phyloP scores from a whole-genome alignment of 2,888 invertebrate genomes.

The Conops quadrifasciatus region DNA sequence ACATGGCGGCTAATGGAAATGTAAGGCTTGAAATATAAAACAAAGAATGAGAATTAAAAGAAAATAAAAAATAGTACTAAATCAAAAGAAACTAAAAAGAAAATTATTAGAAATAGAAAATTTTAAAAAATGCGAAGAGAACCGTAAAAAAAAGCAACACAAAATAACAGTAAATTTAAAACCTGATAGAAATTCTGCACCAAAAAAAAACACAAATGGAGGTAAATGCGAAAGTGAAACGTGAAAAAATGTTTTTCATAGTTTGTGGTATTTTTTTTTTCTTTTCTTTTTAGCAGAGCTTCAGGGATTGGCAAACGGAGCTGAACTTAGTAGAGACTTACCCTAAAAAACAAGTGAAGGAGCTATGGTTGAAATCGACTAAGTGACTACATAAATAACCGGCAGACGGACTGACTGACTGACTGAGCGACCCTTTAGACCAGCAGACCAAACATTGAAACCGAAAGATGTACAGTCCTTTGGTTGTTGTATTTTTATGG shows the following conservation, averaged over 20 bases:
- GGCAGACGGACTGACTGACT: constrained; percentile 9
- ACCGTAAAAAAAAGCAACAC: too few relatives aligned
- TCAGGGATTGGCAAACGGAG: constrained; percentile 18
- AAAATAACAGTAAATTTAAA: too few relatives aligned
- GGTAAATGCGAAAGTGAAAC: constrained; percentile 18
- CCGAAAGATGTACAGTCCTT: too few relatives aligned
- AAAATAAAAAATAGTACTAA: constrained; percentile 5
- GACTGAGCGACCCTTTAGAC: constrained; percentile 1
- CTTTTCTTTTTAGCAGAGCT: neutral
- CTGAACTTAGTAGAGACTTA: neutral
- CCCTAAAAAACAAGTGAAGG: neutral
- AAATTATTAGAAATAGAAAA: too few relatives aligned
- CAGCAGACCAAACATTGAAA: neutral
- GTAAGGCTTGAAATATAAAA: too few relatives aligned
- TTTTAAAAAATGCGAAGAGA: too few relatives aligned
- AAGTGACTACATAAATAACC: too few relatives aligned
- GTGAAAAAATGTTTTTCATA: constrained; percentile 13
- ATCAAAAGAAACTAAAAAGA: too few relatives aligned
- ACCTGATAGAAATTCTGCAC: neutral
- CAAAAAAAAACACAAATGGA: neutral
- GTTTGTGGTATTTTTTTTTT: constrained; percentile 14
- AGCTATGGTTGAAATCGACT: neutral
- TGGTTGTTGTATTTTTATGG: too few relatives aligned
- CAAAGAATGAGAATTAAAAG: neutral
- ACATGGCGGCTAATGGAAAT: too few relatives aligned